Conservation (phyloP, 35 echinoderm and acorn worm genomes). For the Anneissia japonica region DNA sequence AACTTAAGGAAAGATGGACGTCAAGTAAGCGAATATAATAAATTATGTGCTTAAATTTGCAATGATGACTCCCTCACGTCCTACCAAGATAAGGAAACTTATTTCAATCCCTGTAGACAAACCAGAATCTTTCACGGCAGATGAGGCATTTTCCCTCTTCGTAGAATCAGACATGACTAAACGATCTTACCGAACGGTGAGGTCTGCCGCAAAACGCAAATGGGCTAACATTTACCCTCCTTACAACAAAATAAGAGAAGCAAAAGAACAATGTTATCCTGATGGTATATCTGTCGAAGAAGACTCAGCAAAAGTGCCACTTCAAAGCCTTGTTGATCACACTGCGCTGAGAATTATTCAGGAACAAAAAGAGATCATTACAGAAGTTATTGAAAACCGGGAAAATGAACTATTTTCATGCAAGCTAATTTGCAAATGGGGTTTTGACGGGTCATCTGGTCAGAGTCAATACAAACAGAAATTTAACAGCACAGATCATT, state of each 20-base stretch:
- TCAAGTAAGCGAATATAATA: too few species aligned
- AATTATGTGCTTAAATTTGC: conserved; percentile 52
- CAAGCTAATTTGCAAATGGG: conserved; percentile 50
- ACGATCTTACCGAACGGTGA: conserved; percentile 10
- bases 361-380: conserved; percentile 41
- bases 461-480: conserved; percentile 48
- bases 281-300: background rate
- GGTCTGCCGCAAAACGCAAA: conserved; percentile 41
- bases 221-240: conserved; percentile 35
- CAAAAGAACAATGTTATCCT: conserved; percentile 45
- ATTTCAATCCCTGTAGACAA: conserved; percentile 3
- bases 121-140: conserved; percentile 29
- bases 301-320: conserved; percentile 28
- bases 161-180: conserved; percentile 52
- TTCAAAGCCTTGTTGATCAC: conserved; percentile 50
- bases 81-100: conserved; percentile 43
- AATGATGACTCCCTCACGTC: conserved; percentile 33
- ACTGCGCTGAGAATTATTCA: conserved; percentile 44
- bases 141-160: conserved; percentile 39
- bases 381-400: conserved; percentile 10
- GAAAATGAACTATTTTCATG: conserved; percentile 26
- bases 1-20: too few species aligned
- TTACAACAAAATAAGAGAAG: conserved; percentile 41
- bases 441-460: conserved; percentile 41
- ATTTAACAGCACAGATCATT: conserved; percentile 5